phyloP scores from a whole-genome alignment of 2,888 invertebrate species.

The Aspidiotus destructor region DNA sequence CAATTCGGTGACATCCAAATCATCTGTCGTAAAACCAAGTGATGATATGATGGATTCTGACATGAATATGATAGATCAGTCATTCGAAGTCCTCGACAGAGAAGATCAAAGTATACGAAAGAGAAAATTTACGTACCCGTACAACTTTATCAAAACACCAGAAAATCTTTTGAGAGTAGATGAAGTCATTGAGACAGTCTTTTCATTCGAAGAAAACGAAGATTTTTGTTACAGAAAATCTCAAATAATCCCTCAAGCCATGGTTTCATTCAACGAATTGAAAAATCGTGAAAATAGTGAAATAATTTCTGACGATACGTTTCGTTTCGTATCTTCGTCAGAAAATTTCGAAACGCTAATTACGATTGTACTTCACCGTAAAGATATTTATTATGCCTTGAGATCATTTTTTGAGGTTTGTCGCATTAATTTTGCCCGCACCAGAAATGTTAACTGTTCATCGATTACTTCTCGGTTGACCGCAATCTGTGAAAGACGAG shows the following conservation, averaged over 20 bases:
- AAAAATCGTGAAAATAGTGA: not conserved
- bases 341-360: not conserved
- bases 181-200: not conserved
- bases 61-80: not conserved
- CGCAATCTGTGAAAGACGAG: not conserved
- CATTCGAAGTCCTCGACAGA: not conserved
- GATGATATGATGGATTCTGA: not conserved
- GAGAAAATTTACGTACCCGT: conserved; percentile 11
- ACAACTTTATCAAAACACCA: conserved; percentile 4
- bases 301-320: not conserved
- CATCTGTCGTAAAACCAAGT: not conserved
- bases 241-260: not conserved
- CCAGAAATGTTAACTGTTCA: not conserved
- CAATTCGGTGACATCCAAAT: not conserved
- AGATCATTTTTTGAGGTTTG: not conserved
- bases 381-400: not conserved
- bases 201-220: conserved; percentile 3
- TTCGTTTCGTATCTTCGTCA: not conserved
- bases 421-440: not conserved
- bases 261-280: not conserved
- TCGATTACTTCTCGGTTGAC: not conserved
- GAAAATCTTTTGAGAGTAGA: not conserved
- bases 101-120: not conserved
- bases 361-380: not conserved
- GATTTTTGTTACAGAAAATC: not conserved